Conservation (phyloP, 2,113 vertebrate species). For the Promerops cafer region DNA sequence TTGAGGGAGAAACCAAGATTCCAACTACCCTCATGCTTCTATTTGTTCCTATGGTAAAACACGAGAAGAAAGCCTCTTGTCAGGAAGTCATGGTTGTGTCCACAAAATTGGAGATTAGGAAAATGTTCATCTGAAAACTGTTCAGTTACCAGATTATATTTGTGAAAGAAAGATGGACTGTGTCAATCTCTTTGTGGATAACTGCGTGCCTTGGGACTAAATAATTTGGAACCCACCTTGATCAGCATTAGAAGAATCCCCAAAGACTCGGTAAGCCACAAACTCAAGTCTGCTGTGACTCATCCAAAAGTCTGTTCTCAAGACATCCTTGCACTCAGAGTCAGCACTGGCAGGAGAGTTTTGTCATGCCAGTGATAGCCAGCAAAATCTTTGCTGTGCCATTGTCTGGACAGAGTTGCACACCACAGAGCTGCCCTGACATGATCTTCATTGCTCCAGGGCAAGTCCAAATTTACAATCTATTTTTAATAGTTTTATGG, state of each 20-base stretch:
- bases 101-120: neutral
- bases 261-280: neutral
- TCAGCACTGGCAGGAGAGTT: rapidly evolving
- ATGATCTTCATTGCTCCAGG: neutral
- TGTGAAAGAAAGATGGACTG: neutral
- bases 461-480: neutral
- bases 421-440: neutral
- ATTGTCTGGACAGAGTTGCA: neutral
- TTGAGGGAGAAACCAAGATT: neutral
- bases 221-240: neutral
- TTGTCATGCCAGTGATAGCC: neutral
- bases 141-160: neutral
- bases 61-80: neutral
- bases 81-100: neutral
- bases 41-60: neutral
- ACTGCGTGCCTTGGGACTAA: neutral
- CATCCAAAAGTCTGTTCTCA: neutral
- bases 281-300: neutral
- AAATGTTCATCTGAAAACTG: neutral
- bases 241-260: neutral
- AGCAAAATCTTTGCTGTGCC: neutral
- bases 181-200: neutral
- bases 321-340: neutral
- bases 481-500: neutral
- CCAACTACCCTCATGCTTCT: neutral